Conservation (phyloP, 2,888 invertebrate genomes). For the Netelia inedita region DNA sequence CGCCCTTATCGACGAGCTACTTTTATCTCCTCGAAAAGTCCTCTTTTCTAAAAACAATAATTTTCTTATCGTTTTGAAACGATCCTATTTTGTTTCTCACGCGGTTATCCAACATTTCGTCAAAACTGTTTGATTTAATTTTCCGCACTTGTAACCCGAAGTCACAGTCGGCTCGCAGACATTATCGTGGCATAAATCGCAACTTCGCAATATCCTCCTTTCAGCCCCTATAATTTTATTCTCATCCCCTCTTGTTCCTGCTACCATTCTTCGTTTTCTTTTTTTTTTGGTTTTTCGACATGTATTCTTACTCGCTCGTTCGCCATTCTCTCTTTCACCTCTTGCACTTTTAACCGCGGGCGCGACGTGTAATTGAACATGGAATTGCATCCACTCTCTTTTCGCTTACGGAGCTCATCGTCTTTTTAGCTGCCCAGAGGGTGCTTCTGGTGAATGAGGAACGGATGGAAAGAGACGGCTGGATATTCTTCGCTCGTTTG, state of each 20-base stretch:
- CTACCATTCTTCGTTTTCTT: not conserved
- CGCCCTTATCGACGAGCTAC: conserved; percentile 72
- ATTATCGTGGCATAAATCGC: conserved; percentile 8
- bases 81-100: not conserved
- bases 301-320: conserved; percentile 26
- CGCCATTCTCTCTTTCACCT: conserved; percentile 32
- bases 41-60: conserved; percentile 11
- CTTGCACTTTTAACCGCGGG: conserved; percentile 67
- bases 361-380: conserved; percentile 77
- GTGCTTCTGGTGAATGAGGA: conserved; percentile 56
- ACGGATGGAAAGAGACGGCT: conserved; percentile 39
- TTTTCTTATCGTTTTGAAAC: not conserved
- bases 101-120: not conserved
- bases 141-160: conserved; percentile 13
- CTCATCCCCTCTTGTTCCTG: not conserved
- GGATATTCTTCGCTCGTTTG: conserved; percentile 22
- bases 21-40: conserved; percentile 39
- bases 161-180: not conserved
- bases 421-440: conserved; percentile 65
- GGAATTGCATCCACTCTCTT: conserved; percentile 74
- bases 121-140: no score
- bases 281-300: not conserved
- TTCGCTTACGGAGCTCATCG: conserved; percentile 52
- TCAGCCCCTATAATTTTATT: conserved; percentile 33
- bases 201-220: not conserved